Conservation (phyloP, 2,113 vertebrate species). For the Chamaea fasciata region DNA sequence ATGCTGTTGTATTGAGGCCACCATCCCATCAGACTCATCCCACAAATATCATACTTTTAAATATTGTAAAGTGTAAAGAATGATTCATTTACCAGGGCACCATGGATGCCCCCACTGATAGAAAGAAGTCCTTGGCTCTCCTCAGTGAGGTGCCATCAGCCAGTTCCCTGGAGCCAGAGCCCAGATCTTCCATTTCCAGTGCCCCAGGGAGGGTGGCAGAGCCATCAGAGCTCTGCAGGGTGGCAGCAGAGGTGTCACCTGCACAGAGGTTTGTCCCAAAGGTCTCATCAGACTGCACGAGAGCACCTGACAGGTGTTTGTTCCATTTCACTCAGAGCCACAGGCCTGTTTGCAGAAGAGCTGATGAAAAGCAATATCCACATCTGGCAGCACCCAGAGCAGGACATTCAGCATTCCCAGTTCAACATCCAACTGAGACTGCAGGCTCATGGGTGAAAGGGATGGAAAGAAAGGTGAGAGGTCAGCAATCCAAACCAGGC, state of each 20-base stretch:
- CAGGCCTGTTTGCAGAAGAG: neutral
- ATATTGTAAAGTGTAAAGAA: neutral
- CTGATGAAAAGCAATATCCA: slow-evolving; percentile 6
- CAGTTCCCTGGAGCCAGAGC: neutral
- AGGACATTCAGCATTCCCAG: neutral
- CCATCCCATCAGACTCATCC: neutral
- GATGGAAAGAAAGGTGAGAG: neutral
- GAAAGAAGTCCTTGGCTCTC: neutral
- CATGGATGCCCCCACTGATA: neutral
- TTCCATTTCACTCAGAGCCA: neutral
- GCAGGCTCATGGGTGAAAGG: neutral
- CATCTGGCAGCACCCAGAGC: neutral
- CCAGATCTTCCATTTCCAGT: neutral
- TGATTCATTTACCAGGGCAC: neutral
- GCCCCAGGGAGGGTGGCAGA: neutral
- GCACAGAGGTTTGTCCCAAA: neutral
- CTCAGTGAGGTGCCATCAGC: neutral
- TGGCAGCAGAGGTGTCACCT: neutral
- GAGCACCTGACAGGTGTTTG: neutral
- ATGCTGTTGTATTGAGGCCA: neutral
- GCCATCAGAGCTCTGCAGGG: neutral
- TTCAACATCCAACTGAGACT: neutral
- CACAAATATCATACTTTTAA: neutral
- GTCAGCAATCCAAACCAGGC: neutral
- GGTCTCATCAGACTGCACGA: neutral